Evolutionary conservation across 2,797 vertebrate species (phyloP), one percentile per base, ranked within the genome.

Genomic region (Ambastaia sidthimunki): DNA sequence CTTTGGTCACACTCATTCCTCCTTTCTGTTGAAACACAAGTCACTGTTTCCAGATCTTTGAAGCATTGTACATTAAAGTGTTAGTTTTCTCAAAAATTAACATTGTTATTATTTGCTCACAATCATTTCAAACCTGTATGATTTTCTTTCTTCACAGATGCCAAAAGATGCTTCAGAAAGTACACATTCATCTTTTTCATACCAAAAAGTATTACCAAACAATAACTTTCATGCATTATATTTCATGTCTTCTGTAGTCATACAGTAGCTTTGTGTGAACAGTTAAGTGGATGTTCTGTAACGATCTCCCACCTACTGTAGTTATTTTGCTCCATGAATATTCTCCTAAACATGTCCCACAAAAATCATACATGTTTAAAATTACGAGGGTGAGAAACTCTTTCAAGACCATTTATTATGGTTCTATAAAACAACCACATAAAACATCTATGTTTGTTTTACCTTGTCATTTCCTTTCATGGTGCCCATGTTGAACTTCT

Each of bases 401-500:
- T 54, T 54, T n/a, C 6, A 54, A 54, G 11, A 16, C 28, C 16
- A 28, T 28, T 28, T 28, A 28, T 28, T 28, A 28, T 28, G 28
- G 28, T 28, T 28, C 4, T 2, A 59, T 59, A 25, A 25, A 54
- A 13, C 2, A 54, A 13, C 0, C 21, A 59, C 21, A 59, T 59
- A 3, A 59, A 59, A 25, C 23, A 59, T 59, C 1, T 9, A 12
- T 25, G 0, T 31, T 44, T 28, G 13, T 28, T 31, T 81, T 87
- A 98, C 98, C 95, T 99, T 98, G 87, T 99, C 97, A 44, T 95
- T 98, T 75, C 93, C 96, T 90, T 93, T 97, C 86, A 98, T 92
- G 81, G 92, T 96, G 80, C 96, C 95, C 93, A 99, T 99, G 91
- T 99, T 99, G 89, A 99, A 99, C 88, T 99, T 99, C 90, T 99